Evolutionary conservation across 1,140 invertebrate genomes (phyloP).

Genomic region (Amphibalanus amphitrite): DNA sequence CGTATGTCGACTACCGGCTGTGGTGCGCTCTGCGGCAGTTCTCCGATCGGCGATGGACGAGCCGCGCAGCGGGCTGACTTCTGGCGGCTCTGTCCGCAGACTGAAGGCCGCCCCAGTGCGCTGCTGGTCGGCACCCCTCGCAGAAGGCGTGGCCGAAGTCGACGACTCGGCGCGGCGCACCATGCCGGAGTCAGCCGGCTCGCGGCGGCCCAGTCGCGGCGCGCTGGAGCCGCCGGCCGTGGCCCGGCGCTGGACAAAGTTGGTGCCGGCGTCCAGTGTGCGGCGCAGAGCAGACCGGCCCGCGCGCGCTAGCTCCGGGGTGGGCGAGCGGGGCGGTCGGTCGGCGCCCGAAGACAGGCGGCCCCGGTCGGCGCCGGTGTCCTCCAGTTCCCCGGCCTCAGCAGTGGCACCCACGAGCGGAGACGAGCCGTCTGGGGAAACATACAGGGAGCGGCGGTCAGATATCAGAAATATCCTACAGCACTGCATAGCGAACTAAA

Average conservation of each 20-base stretch:
- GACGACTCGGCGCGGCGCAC: too few species aligned
- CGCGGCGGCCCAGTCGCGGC: background rate
- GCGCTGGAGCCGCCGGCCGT: slow-evolving; percentile 20
- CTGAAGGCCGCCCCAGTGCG: background rate
- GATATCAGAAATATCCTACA: too few species aligned
- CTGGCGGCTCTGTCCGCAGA: background rate
- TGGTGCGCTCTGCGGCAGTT: background rate
- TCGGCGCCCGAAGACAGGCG: background rate
- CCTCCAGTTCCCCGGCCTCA: too few species aligned
- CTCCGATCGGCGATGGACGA: background rate
- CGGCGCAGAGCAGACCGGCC: slow-evolving; percentile 19
- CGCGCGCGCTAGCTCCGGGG: background rate
- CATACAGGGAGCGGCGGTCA: too few species aligned
- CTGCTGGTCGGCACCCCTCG: background rate
- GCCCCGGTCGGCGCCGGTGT: background rate
- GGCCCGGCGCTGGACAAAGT: slow-evolving; percentile 25
- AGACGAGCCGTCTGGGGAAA: too few species aligned
- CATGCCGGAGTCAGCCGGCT: background rate
- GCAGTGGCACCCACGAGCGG: too few species aligned
- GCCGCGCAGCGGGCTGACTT: background rate
- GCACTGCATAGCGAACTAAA: too few species aligned
- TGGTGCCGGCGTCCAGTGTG: slow-evolving; percentile 11
- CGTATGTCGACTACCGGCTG: background rate
- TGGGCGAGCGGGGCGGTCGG: background rate
- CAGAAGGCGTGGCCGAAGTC: too few species aligned